Evolutionary conservation across 2,113 vertebrate species (phyloP).

Genomic region (Gavia stellata): DNA sequence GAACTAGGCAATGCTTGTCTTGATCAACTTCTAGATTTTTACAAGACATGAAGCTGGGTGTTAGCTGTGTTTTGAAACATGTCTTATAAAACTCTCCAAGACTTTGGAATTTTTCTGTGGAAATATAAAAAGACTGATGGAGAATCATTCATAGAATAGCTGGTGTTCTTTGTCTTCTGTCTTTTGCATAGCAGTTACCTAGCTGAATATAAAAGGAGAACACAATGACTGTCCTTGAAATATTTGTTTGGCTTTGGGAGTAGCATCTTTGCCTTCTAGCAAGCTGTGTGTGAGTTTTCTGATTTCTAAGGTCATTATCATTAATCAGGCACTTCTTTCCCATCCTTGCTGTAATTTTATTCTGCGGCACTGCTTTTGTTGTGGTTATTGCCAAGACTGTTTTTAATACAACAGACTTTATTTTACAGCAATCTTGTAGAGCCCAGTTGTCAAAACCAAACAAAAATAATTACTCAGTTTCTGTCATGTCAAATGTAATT

Average conservation of each 20-base stretch:
- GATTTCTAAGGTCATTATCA: not conserved
- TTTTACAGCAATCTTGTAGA: constrained; percentile 4
- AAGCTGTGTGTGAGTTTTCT: not conserved
- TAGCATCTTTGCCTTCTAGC: not conserved
- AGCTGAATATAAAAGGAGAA: not conserved
- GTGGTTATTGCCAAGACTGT: not conserved
- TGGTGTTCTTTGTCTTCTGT: not conserved
- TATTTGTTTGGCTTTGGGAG: not conserved
- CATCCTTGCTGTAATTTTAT: not conserved
- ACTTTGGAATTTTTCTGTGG: not conserved
- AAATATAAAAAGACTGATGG: not conserved
- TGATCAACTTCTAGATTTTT: not conserved
- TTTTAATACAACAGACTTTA: not conserved
- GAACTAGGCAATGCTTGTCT: not conserved
- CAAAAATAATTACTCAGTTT: constrained; percentile 28
- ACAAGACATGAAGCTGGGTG: not conserved
- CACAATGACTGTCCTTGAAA: not conserved
- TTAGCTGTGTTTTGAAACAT: not conserved
- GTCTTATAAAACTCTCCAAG: not conserved
- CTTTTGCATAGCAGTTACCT: not conserved
- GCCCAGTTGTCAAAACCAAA: constrained; percentile 16
- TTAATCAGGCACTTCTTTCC: not conserved
- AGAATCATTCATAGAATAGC: not conserved
- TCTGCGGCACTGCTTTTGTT: not conserved
- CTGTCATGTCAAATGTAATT: constrained; percentile 24